Conservation (phyloP, 1,140 invertebrate species). For the Eciton burchellii region DNA sequence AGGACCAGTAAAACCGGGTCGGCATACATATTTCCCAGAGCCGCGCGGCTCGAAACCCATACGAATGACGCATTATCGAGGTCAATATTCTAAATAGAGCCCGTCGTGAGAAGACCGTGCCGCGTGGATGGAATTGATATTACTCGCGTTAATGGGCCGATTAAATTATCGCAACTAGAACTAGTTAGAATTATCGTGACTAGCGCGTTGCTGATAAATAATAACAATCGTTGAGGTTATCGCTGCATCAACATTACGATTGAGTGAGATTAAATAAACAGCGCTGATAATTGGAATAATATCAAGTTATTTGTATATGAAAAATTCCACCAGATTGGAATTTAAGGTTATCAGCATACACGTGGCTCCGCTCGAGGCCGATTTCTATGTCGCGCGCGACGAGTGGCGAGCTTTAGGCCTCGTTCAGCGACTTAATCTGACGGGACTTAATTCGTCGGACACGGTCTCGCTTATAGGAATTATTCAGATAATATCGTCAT, state of each 20-base stretch:
- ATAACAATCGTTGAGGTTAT: no score
- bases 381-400: not conserved
- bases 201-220: no score
- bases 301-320: no score
- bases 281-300: no score
- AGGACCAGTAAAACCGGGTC: constrained; percentile 42
- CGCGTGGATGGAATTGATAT: not conserved
- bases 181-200: no score
- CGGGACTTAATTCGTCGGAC: not conserved
- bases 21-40: not conserved
- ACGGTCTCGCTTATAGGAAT: constrained; percentile 40
- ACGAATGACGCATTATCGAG: constrained; percentile 36
- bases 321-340: no score
- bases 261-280: no score
- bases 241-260: no score
- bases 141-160: not conserved
- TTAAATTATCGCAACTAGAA: no score
- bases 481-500: constrained; percentile 41
- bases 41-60: constrained; percentile 14
- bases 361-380: not conserved
- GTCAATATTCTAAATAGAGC: constrained; percentile 23
- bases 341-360: no score
- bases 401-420: not conserved
- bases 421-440: constrained; percentile 20
- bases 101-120: not conserved